Percentiles rank a stretch among this genome's conserved stretches.
phyloP scores from a whole-genome alignment of 1,140 invertebrate species.

The Globodera ellingtonae region DNA sequence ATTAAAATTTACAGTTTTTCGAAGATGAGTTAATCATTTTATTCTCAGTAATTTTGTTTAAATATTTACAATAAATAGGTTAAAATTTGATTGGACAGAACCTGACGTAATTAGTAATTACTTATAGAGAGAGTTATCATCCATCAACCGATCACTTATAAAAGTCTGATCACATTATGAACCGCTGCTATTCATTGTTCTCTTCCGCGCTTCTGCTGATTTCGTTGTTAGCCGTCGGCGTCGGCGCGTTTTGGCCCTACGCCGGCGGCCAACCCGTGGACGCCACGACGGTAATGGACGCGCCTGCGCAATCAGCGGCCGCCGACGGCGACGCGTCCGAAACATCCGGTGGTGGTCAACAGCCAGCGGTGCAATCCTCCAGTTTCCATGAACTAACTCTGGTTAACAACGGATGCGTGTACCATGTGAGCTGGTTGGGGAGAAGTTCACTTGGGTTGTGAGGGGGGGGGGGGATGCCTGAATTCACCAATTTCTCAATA shows the following conservation, averaged over 20 bases:
- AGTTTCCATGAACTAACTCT: neutral
- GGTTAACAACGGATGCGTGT: slow-evolving; percentile 7
- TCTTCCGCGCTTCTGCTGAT: neutral
- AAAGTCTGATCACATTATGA: neutral
- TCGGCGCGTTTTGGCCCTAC: neutral
- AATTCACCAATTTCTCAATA: neutral
- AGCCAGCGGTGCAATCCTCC: neutral
- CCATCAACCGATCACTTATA: too few relatives aligned
- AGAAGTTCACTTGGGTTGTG: neutral
- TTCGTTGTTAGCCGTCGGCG: neutral
- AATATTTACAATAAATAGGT: too few relatives aligned
- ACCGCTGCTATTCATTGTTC: neutral
- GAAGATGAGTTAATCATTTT: too few relatives aligned
- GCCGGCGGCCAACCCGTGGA: neutral
- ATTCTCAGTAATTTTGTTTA: too few relatives aligned
- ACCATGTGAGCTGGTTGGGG: neutral
- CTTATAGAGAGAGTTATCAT: too few relatives aligned
- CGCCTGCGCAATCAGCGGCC: neutral
- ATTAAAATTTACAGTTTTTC: too few relatives aligned
- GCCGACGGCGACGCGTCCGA: too few relatives aligned
- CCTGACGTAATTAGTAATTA: too few relatives aligned
- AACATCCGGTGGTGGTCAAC: too few relatives aligned
- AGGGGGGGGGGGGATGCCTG: neutral
- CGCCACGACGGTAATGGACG: neutral
- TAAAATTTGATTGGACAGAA: too few relatives aligned